These are phyloP conservation scores for Microcebus jonahi DNA, from an alignment of 2,113 vertebrate genomes.

Conservation along the genomic window DNA sequence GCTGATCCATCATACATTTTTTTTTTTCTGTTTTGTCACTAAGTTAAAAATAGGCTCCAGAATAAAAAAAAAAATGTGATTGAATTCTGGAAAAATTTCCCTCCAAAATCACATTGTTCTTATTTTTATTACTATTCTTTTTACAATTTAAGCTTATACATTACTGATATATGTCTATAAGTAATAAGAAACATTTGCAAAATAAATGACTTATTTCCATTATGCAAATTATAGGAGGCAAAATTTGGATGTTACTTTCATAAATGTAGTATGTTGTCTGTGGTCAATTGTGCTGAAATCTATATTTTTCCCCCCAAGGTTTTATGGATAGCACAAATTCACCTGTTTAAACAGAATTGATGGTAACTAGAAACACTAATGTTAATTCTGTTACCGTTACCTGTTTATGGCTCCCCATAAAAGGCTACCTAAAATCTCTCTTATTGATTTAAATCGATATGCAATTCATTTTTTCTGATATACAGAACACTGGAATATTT, in stretches of 20 bases:
- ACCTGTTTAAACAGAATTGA: conserved; percentile 8
- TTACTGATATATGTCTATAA: background rate
- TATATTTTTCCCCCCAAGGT: background rate
- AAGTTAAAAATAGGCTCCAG: background rate
- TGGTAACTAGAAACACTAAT: conserved; percentile 27
- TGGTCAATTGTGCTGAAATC: background rate
- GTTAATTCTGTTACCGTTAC: conserved; percentile 55
- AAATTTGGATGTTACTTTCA: background rate
- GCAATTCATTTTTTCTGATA: conserved; percentile 63
- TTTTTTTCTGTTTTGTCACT: background rate
- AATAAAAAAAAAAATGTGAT: background rate
- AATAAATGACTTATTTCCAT: background rate
- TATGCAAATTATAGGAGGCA: background rate
- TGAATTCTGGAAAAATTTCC: background rate
- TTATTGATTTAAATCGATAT: conserved; percentile 81
- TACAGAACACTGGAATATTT: conserved; percentile 78
- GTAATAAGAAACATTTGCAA: background rate
- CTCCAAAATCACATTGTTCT: background rate
- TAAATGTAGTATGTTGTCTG: background rate
- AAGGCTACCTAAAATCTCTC: conserved; percentile 48
- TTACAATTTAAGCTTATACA: background rate
- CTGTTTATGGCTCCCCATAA: background rate
- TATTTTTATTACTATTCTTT: background rate
- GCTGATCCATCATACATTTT: background rate
- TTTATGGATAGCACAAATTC: conserved; percentile 1